Conservation (phyloP, 2,113 vertebrate species). For the Gasterosteus nipponicus region DNA sequence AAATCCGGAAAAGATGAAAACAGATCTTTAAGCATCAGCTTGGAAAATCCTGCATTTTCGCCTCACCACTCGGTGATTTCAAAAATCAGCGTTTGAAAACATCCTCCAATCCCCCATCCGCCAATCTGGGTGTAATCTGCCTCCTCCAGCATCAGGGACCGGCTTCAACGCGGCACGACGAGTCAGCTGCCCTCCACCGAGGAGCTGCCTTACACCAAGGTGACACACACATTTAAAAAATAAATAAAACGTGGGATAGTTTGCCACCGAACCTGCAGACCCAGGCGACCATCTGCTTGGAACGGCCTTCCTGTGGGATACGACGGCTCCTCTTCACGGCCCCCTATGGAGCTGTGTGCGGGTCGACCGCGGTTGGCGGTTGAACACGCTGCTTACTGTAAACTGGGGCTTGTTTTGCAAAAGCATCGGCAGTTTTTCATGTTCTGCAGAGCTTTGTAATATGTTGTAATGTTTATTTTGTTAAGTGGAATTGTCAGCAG, state of each 20-base stretch:
- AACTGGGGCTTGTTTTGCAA: constrained; percentile 28
- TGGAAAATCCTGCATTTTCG: constrained; percentile 5
- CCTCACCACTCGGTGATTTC: constrained; percentile 7
- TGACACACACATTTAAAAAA: constrained; percentile 25
- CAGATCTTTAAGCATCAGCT: not conserved
- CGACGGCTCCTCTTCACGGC: constrained; percentile 35
- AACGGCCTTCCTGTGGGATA: constrained; percentile 55
- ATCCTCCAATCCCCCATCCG: constrained; percentile 48
- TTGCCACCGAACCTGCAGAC: constrained; percentile 55
- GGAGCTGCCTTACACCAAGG: not conserved
- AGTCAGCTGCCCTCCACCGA: constrained; percentile 58
- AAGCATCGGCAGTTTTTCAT: not conserved
- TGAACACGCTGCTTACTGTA: constrained; percentile 36
- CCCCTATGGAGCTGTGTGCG: constrained; percentile 39
- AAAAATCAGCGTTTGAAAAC: constrained; percentile 37
- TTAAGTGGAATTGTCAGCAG: not conserved
- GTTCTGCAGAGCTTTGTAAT: not conserved
- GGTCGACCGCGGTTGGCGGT: constrained; percentile 15
- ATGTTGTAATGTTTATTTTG: not conserved
- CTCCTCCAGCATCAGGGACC: constrained; percentile 48
- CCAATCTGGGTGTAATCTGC: constrained; percentile 62
- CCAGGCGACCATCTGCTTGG: constrained; percentile 74
- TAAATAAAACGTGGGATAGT: constrained; percentile 41
- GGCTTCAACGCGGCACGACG: constrained; percentile 51
- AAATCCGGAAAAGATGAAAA: not conserved